Evolutionary conservation across 2,888 invertebrate genomes (phyloP).

Genomic region (Xylocampa areola): DNA sequence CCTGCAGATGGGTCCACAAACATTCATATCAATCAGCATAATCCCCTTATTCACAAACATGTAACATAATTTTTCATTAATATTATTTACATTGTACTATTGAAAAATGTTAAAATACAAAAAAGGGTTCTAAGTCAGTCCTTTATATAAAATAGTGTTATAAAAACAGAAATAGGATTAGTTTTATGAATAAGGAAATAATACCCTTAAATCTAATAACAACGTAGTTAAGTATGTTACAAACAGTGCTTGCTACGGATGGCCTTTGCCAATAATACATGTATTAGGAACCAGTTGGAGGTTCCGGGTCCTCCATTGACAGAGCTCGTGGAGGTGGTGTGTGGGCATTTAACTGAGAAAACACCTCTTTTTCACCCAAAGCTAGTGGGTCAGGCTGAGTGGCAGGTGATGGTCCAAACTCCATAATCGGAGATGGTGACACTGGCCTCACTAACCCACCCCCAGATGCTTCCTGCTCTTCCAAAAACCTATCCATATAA

Average conservation of each 20-base stretch:
- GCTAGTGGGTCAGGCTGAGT: constrained; percentile 86
- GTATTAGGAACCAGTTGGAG: constrained; percentile 84
- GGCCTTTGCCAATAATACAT: constrained; percentile 71
- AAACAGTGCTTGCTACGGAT: constrained; percentile 76
- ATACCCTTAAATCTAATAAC: constrained; percentile 48
- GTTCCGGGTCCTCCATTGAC: constrained; percentile 84
- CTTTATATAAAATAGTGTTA: constrained; percentile 62
- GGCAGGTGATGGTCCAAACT: constrained; percentile 79
- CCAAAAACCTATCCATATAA: constrained; percentile 97
- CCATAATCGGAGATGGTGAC: constrained; percentile 92
- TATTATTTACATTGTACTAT: constrained; percentile 84
- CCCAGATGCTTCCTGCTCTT: constrained; percentile 95
- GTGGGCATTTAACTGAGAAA: constrained; percentile 83
- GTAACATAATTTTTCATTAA: constrained; percentile 65
- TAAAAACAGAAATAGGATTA: constrained; percentile 46
- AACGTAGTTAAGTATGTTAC: constrained; percentile 62
- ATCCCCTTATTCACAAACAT: constrained; percentile 75
- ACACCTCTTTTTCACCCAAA: constrained; percentile 86
- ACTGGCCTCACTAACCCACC: constrained; percentile 87
- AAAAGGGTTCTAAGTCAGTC: constrained; percentile 59
- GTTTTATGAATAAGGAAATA: constrained; percentile 73
- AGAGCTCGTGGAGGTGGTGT: constrained; percentile 77
- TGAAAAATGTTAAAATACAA: constrained; percentile 64
- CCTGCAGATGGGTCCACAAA: constrained; percentile 54
- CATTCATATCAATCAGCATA: constrained; percentile 51